Evolutionary conservation across 2,888 invertebrate genomes (phyloP).

Genomic region (Dysmachus trigonus): DNA sequence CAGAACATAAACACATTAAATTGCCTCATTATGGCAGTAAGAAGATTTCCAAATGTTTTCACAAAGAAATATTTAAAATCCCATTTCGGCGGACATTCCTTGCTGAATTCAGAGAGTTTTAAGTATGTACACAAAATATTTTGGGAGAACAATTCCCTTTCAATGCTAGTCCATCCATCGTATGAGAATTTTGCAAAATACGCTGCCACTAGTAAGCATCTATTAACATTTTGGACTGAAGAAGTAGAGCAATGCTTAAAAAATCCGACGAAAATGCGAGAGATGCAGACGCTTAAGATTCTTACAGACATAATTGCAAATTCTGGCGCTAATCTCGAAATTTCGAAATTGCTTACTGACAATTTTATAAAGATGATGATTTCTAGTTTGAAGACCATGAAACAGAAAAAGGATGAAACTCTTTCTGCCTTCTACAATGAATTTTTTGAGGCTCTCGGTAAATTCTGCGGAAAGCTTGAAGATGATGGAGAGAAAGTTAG

Average conservation of each 20-base stretch:
- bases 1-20: conserved; percentile 74
- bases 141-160: conserved; percentile 65
- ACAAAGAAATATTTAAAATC: conserved; percentile 68
- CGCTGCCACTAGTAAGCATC: conserved; percentile 67
- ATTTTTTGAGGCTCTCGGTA: conserved; percentile 66
- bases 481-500: conserved; percentile 67
- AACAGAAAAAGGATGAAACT: conserved; percentile 55
- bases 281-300: conserved; percentile 70
- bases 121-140: conserved; percentile 69
- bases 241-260: conserved; percentile 65
- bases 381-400: conserved; percentile 69
- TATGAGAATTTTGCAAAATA: conserved; percentile 70
- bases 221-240: conserved; percentile 69
- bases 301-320: conserved; percentile 68
- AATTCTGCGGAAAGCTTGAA: conserved; percentile 66
- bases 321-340: conserved; percentile 62
- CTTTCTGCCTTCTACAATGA: conserved; percentile 63
- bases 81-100: conserved; percentile 67
- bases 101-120: conserved; percentile 70
- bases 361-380: conserved; percentile 74
- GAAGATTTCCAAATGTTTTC: conserved; percentile 66
- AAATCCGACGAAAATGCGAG: conserved; percentile 70
- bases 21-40: conserved; percentile 66
- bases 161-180: conserved; percentile 71
- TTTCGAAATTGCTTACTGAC: conserved; percentile 70